phyloP scores from a whole-genome alignment of 2,113 vertebrate genomes.

The Thermophis baileyi region DNA sequence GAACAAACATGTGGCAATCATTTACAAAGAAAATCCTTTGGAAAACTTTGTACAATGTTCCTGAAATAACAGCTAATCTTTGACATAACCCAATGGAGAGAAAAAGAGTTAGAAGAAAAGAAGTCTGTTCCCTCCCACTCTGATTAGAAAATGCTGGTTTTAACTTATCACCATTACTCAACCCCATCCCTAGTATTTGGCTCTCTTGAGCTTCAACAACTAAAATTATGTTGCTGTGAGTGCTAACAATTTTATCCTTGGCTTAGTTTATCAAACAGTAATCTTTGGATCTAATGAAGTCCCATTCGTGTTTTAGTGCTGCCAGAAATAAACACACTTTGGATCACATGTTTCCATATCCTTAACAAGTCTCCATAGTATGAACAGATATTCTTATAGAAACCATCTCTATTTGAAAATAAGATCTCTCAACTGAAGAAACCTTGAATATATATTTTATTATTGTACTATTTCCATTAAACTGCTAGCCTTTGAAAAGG shows the following conservation, averaged over 20 bases:
- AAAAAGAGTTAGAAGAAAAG: conserved; percentile 42
- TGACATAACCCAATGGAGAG: conserved; percentile 67
- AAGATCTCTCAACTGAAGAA: neutral
- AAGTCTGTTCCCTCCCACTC: conserved; percentile 58
- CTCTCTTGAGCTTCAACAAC: neutral
- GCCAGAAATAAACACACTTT: neutral
- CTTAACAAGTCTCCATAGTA: neutral
- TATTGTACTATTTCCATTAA: neutral
- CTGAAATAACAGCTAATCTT: conserved; percentile 63
- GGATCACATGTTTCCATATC: neutral
- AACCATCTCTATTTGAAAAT: neutral
- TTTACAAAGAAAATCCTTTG: conserved; percentile 66
- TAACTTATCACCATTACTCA: conserved; percentile 5
- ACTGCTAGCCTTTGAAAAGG: neutral
- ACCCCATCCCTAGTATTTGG: neutral
- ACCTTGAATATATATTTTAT: neutral
- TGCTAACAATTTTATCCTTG: neutral
- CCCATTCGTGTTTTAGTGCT: neutral
- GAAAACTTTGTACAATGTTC: conserved; percentile 40
- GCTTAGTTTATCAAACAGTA: neutral
- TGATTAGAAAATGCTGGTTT: conserved; percentile 35
- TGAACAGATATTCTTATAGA: neutral
- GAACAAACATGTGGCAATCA: conserved; percentile 66
- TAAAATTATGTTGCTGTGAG: neutral
- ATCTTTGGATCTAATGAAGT: neutral